These are phyloP conservation scores for Selene dorsalis DNA, from an alignment of 2,797 vertebrate genomes.

Conservation along the genomic window DNA sequence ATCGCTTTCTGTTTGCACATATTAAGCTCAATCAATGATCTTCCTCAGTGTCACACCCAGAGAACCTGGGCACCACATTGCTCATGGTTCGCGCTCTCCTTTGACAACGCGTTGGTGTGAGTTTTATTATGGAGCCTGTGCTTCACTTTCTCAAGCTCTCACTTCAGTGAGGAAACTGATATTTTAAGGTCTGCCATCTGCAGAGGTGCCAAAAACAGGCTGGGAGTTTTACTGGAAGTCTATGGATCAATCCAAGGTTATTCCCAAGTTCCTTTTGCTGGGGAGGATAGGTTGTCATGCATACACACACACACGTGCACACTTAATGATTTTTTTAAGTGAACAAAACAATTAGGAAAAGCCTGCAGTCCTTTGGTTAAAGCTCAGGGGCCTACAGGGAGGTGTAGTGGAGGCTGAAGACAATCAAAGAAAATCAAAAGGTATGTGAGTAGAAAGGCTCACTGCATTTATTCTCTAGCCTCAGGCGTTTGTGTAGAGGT, in stretches of 20 bases:
- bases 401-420: slow-evolving; percentile 53
- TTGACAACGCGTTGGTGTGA: slow-evolving; percentile 62
- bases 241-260: slow-evolving; percentile 79
- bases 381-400: slow-evolving; percentile 61
- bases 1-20: background rate
- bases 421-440: slow-evolving; percentile 70
- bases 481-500: slow-evolving; percentile 48
- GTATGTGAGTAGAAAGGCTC: slow-evolving; percentile 49
- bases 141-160: slow-evolving; percentile 68
- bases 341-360: slow-evolving; percentile 83
- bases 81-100: slow-evolving; percentile 38
- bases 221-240: slow-evolving; percentile 70
- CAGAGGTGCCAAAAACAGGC: slow-evolving; percentile 74
- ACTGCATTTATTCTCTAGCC: slow-evolving; percentile 54
- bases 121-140: slow-evolving; percentile 59
- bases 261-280: slow-evolving; percentile 67
- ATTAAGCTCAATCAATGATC: background rate
- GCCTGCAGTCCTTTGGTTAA: slow-evolving; percentile 64
- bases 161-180: slow-evolving; percentile 72
- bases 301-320: slow-evolving; percentile 23
- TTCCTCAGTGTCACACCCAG: slow-evolving; percentile 30
- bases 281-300: slow-evolving; percentile 36
- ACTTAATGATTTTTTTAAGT: slow-evolving; percentile 79
- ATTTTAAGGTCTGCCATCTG: slow-evolving; percentile 84
- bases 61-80: slow-evolving; percentile 28